Conservation (phyloP, 2,113 vertebrate genomes). For the Myrmecobius fasciatus region DNA sequence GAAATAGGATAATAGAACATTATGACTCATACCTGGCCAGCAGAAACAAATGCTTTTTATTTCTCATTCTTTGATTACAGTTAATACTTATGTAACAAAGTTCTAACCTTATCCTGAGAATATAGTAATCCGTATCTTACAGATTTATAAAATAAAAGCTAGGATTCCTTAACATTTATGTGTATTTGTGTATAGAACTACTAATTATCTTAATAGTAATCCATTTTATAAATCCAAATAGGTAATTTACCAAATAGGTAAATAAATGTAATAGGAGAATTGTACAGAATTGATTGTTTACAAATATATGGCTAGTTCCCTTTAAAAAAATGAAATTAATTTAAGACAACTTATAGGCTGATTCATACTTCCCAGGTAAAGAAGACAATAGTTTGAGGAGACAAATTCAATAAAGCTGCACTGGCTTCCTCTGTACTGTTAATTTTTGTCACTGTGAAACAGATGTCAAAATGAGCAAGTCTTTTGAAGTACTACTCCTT, state of each 20-base stretch:
- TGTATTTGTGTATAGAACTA: neutral
- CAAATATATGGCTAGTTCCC: neutral
- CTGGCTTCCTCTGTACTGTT: slow-evolving; percentile 38
- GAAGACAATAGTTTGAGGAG: slow-evolving; percentile 25
- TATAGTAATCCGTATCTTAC: slow-evolving; percentile 28
- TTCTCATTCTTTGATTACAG: slow-evolving; percentile 28
- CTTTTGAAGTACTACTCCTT: slow-evolving; percentile 66
- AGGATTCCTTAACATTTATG: neutral
- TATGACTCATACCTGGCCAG: neutral
- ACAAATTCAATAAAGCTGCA: slow-evolving; percentile 46
- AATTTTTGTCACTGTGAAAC: slow-evolving; percentile 62
- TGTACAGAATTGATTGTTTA: neutral
- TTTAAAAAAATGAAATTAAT: slow-evolving; percentile 28
- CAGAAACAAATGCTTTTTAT: slow-evolving; percentile 38
- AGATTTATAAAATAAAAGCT: neutral
- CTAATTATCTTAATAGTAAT: slow-evolving; percentile 50
- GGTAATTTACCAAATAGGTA: slow-evolving; percentile 48
- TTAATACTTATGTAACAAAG: slow-evolving; percentile 35
- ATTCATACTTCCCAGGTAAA: slow-evolving; percentile 13
- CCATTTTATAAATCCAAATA: slow-evolving; percentile 50
- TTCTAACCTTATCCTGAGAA: slow-evolving; percentile 2
- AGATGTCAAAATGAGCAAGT: slow-evolving; percentile 63
- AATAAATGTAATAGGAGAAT: slow-evolving; percentile 16
- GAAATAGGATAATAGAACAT: neutral
- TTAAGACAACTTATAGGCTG: slow-evolving; percentile 15